Evolutionary conservation across 2,797 vertebrate genomes (phyloP).

Genomic region (Ispidina picta): DNA sequence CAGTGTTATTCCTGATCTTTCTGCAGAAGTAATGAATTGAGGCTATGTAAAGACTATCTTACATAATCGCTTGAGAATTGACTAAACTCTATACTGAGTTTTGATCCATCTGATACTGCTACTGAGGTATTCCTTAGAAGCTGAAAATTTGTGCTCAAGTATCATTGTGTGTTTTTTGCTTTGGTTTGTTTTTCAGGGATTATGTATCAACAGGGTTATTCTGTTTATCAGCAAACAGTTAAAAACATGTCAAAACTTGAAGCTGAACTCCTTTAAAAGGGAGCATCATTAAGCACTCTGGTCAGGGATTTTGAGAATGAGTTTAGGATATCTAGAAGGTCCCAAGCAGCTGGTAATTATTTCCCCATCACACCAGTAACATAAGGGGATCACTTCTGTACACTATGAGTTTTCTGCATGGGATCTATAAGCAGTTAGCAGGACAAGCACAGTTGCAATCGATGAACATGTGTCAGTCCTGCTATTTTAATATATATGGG

Average conservation of each 20-base stretch:
- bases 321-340: background rate
- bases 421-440: background rate
- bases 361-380: background rate
- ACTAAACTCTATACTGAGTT: background rate
- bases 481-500: background rate
- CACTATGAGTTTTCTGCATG: rapidly evolving
- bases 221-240: background rate
- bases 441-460: background rate
- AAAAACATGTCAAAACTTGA: background rate
- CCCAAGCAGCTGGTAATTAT: background rate
- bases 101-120: background rate
- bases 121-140: background rate
- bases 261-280: background rate
- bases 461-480: background rate
- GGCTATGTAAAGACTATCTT: background rate
- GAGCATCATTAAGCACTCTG: background rate
- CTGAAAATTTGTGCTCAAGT: background rate
- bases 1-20: conserved; percentile 3
- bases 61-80: background rate
- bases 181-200: background rate
- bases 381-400: background rate
- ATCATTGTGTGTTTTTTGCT: background rate
- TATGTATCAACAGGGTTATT: background rate
- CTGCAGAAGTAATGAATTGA: background rate
- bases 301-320: background rate